Evolutionary conservation across 2,113 vertebrate genomes (phyloP).

Genomic region (Gila orcuttii): DNA sequence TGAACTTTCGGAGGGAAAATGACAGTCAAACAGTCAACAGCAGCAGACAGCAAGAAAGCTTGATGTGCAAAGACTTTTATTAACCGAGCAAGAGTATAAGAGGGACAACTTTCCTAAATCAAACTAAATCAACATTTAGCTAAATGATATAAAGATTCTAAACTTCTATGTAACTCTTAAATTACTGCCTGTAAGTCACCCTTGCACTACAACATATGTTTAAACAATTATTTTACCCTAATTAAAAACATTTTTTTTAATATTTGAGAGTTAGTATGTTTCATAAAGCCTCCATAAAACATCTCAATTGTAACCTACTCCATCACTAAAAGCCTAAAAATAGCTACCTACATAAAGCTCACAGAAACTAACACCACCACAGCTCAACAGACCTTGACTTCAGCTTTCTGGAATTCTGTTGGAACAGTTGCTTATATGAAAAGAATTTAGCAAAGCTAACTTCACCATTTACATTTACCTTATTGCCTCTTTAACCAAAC

Average conservation of each 20-base stretch:
- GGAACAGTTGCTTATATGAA: constrained; percentile 1
- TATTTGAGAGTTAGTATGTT: not conserved
- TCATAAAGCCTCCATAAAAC: not conserved
- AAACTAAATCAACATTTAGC: not conserved
- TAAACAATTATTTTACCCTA: not conserved
- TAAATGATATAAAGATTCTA: not conserved
- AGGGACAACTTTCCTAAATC: not conserved
- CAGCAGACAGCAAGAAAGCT: constrained; percentile 17
- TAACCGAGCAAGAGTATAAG: not conserved
- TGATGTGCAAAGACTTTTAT: not conserved
- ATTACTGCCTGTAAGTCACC: not conserved
- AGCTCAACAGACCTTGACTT: not conserved
- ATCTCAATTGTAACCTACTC: not conserved
- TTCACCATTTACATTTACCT: not conserved
- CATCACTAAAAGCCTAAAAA: not conserved
- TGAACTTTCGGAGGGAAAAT: constrained; percentile 49
- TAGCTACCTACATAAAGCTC: not conserved
- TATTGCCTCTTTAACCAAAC: not conserved
- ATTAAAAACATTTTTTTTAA: not conserved
- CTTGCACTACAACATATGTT: not conserved
- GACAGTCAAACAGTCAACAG: constrained; percentile 36
- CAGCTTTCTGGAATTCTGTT: not conserved
- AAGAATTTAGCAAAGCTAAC: not conserved
- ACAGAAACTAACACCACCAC: not conserved
- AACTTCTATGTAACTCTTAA: not conserved